Conservation (phyloP, 2,888 invertebrate species). For the Drosophila nigricruria region DNA sequence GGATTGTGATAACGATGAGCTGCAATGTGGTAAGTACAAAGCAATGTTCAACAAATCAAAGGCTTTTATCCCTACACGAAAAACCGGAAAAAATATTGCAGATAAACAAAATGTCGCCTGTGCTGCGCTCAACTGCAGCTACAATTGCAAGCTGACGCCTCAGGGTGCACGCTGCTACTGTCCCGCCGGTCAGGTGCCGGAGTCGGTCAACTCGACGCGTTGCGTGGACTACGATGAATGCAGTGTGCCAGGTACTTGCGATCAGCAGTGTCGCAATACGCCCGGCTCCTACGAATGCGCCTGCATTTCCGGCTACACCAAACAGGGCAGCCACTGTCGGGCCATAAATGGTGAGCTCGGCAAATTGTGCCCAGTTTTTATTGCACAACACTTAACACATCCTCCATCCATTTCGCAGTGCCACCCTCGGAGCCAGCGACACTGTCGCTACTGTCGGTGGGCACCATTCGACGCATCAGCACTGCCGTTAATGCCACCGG, state of each 20-base stretch:
- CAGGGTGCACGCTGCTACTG: constrained; percentile 92
- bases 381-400: not conserved
- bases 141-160: constrained; percentile 90
- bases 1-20: constrained; percentile 85
- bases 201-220: constrained; percentile 84
- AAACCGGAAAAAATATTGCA: constrained; percentile 44
- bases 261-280: constrained; percentile 90
- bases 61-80: constrained; percentile 2
- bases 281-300: constrained; percentile 89
- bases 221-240: constrained; percentile 94
- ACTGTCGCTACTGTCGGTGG: constrained; percentile 89
- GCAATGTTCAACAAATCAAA: constrained; percentile 5
- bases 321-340: constrained; percentile 87
- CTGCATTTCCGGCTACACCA: constrained; percentile 90
- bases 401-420: constrained; percentile 85
- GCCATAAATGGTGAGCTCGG: constrained; percentile 89
- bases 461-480: constrained; percentile 88
- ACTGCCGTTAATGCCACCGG: constrained; percentile 30
- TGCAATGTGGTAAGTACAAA: constrained; percentile 82
- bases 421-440: constrained; percentile 88
- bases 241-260: constrained; percentile 89
- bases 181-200: constrained; percentile 88
- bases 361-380: not conserved
- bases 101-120: constrained; percentile 86
- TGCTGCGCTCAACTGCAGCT: constrained; percentile 87